These are phyloP conservation scores for Chironomus tepperi DNA, from an alignment of 1,140 invertebrate species.

Conservation along the genomic window DNA sequence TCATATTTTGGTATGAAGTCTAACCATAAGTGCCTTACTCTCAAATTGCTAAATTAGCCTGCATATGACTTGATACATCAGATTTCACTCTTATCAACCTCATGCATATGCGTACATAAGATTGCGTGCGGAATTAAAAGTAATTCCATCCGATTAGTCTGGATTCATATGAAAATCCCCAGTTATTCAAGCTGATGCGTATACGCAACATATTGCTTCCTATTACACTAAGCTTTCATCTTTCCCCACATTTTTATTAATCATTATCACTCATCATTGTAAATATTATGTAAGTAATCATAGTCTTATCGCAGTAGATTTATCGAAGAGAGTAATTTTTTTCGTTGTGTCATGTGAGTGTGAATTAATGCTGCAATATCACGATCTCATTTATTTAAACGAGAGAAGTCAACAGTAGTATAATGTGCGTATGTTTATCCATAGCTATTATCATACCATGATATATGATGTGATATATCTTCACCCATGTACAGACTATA, in stretches of 20 bases:
- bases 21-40: too few species aligned
- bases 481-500: neutral
- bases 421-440: neutral
- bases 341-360: neutral
- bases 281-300: neutral
- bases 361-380: conserved; percentile 13
- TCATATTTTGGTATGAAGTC: too few species aligned
- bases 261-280: neutral
- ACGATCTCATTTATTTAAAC: conserved; percentile 14
- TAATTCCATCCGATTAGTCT: too few species aligned
- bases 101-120: too few species aligned
- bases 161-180: too few species aligned
- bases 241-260: neutral
- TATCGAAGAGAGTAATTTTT: neutral
- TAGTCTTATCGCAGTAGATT: neutral
- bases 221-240: too few species aligned
- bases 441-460: neutral
- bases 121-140: too few species aligned
- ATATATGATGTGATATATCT: neutral
- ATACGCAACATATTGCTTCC: too few species aligned
- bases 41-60: too few species aligned
- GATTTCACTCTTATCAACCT: too few species aligned
- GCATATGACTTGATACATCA: too few species aligned
- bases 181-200: too few species aligned
- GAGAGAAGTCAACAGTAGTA: conserved; percentile 7